phyloP scores from a whole-genome alignment of 2,797 vertebrate genomes.

The Thaleichthys pacificus region DNA sequence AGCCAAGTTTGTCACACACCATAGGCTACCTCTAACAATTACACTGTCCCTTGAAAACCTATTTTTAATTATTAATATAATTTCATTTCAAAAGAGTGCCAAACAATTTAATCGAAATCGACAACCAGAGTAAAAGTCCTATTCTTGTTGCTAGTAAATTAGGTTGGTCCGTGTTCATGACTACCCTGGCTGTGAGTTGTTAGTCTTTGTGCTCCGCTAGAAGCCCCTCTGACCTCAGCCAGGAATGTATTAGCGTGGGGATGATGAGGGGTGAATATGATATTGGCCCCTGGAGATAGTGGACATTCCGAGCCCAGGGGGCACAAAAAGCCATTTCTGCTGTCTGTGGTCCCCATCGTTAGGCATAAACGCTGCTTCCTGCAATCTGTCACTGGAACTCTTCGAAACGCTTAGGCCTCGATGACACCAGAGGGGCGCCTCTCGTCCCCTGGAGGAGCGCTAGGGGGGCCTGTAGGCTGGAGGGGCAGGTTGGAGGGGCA shows the following conservation, averaged over 20 bases:
- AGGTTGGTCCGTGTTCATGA: slow-evolving; percentile 13
- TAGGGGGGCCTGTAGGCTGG: slow-evolving; percentile 30
- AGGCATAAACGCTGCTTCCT: slow-evolving; percentile 80
- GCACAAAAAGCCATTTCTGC: slow-evolving; percentile 84
- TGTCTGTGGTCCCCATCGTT: slow-evolving; percentile 74
- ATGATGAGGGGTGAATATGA: slow-evolving; percentile 81
- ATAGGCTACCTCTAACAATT: not conserved
- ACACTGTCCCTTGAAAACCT: not conserved
- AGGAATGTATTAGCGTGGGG: slow-evolving; percentile 75
- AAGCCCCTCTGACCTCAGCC: slow-evolving; percentile 76
- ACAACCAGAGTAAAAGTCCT: too few relatives aligned
- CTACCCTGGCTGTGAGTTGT: slow-evolving; percentile 41
- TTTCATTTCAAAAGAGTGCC: too few relatives aligned
- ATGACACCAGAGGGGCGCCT: slow-evolving; percentile 76
- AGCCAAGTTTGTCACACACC: too few relatives aligned
- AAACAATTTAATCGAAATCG: too few relatives aligned
- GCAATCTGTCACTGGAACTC: slow-evolving; percentile 82
- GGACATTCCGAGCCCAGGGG: slow-evolving; percentile 78
- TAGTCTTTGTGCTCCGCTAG: slow-evolving; percentile 56
- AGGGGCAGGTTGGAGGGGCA: not conserved
- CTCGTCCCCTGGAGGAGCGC: slow-evolving; percentile 61
- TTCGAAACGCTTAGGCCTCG: slow-evolving; percentile 76
- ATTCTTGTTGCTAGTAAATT: too few relatives aligned
- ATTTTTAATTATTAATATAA: too few relatives aligned
- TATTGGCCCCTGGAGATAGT: slow-evolving; percentile 81